A percentile compares a stretch with the other conserved stretches of the same genome.
Evolutionary conservation across 1,140 invertebrate species (phyloP).

Genomic region (Bacillus rossius): DNA sequence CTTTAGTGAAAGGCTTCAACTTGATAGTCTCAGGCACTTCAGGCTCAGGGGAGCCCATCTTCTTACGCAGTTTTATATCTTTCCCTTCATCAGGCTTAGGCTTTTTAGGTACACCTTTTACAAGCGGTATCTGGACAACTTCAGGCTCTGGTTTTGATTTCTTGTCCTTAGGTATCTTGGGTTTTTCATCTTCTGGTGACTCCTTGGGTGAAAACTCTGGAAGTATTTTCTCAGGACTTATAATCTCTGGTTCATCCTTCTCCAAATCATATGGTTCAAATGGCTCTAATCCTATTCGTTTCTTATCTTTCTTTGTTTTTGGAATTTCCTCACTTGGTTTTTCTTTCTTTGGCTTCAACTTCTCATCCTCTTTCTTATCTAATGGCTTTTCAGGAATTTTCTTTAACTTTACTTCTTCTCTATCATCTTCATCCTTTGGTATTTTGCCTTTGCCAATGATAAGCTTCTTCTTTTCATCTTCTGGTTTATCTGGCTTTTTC

Average conservation of each 20-base stretch:
- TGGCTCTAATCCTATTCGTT: conserved; percentile 16
- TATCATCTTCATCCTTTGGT: too few relatives aligned
- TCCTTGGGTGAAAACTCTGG: conserved; percentile 18
- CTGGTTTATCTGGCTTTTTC: conserved; percentile 8
- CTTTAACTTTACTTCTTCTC: conserved; percentile 3
- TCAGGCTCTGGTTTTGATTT: conserved; percentile 12
- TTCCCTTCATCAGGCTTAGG: conserved; percentile 32
- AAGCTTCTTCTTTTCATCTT: background rate
- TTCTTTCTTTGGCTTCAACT: conserved; percentile 11
- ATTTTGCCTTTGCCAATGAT: conserved; percentile 43
- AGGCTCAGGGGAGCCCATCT: conserved; percentile 6
- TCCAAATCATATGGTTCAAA: background rate
- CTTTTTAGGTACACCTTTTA: conserved; percentile 49
- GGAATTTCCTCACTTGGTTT: conserved; percentile 1
- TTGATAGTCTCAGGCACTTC: conserved; percentile 14
- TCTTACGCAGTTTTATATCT: conserved; percentile 36
- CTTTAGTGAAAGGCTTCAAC: conserved; percentile 14
- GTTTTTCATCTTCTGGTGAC: conserved; percentile 10
- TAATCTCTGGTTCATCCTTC: background rate
- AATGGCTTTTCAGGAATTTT: background rate
- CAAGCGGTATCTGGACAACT: conserved; percentile 32
- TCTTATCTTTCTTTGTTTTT: conserved; percentile 1
- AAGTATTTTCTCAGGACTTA: conserved; percentile 19
- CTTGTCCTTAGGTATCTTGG: conserved; percentile 15
- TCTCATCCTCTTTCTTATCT: background rate